Base-by-base conservation (phyloP, 2,888 invertebrate species). In the Drosophila suboccidentalis region DNA sequence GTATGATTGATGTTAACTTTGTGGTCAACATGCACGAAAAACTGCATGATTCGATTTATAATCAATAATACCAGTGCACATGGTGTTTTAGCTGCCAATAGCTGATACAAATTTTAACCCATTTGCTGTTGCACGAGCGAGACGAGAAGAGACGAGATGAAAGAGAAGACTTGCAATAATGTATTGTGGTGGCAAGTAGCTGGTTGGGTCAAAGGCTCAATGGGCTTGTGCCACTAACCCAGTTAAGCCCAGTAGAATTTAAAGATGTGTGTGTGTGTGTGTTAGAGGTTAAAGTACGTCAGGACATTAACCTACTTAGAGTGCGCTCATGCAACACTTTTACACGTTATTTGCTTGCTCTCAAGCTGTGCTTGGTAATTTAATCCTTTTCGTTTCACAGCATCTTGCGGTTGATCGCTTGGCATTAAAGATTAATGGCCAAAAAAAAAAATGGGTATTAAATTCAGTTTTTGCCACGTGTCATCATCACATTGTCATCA, bases 291-390 rank as follows among this genome's bases (percentile, higher is more conserved):
- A 88, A 88, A 71, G 88, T 50, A 86, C 87, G 76, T 19, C 75
- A 88, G 86, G 88, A 88, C 86, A 86, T 82, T 86, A 84, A 88
- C 88, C 86, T 67, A 76, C 61, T 71, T 71, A 62, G 60, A 44
- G 47, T 41, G 44, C 72, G 64, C 75, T 69, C 47, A 55, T 38
- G 54, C 67, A 44, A 41, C 50, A 64, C 61, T 70, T 57, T 63
- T 63, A 41, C 59, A 53, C 59, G 53, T 69, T 73, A 75, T 67
- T 61, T 68, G 54, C 53, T 26, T 41, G 53, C 60, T 44, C 50
- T 62, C 47, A 53, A 57, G 75, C 71, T 59, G 17, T 39, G 41
- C 60, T 50, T 64, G 67, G 87, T 84, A 83, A 83, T 79, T 83
- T 65, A 83, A 83, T 83, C 84, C 85, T 81, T 73, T 71, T 71